phyloP scores from a whole-genome alignment of 2,797 vertebrate species.

The Hippoglossus hippoglossus region DNA sequence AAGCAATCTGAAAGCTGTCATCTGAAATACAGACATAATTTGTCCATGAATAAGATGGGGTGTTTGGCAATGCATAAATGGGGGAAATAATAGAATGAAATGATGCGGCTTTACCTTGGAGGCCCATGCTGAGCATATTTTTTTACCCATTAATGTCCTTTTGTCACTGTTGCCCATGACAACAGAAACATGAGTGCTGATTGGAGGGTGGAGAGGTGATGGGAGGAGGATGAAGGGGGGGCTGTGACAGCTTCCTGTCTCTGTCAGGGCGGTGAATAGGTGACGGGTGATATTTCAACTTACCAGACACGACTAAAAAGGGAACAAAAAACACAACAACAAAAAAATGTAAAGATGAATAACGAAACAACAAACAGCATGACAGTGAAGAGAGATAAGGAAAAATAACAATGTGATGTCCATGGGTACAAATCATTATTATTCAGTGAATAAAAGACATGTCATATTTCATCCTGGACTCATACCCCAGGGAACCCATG shows the following conservation, averaged over 20 bases:
- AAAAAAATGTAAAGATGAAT: constrained; percentile 82
- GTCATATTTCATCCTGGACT: constrained; percentile 32
- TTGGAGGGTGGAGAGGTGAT: constrained; percentile 93
- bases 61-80: constrained; percentile 66
- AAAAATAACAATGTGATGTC: constrained; percentile 62
- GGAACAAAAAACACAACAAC: constrained; percentile 89
- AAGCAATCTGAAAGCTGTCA: constrained; percentile 77
- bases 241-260: constrained; percentile 93
- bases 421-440: constrained; percentile 58
- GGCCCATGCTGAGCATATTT: constrained; percentile 67
- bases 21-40: constrained; percentile 62
- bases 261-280: constrained; percentile 94
- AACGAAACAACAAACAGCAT: constrained; percentile 83
- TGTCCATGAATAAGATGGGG: constrained; percentile 53
- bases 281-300: constrained; percentile 99
- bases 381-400: constrained; percentile 61
- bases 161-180: constrained; percentile 91
- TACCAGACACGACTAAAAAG: constrained; percentile 99
- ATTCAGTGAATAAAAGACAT: constrained; percentile 53
- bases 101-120: constrained; percentile 84
- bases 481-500: constrained; percentile 22
- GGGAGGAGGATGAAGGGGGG: constrained; percentile 89
- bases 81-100: constrained; percentile 76
- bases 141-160: constrained; percentile 92
- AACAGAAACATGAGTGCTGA: constrained; percentile 93